Percentiles rank a stretch among this genome's conserved stretches.
Evolutionary conservation across 2,113 vertebrate species (phyloP).

Genomic region (Saguinus midas): DNA sequence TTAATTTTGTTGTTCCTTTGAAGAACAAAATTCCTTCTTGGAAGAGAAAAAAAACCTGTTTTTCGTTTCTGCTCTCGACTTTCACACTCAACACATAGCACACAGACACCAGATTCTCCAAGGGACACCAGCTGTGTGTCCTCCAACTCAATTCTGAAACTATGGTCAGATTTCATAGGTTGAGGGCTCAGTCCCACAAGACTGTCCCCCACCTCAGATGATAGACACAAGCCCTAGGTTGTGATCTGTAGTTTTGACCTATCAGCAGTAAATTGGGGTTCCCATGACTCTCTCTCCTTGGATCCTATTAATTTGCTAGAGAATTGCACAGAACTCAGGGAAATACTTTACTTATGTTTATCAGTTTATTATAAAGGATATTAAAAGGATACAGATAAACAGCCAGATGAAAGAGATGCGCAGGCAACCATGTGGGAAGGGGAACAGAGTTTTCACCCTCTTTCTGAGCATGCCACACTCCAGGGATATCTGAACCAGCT

Average conservation of each 20-base stretch:
- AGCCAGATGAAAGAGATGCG: not conserved
- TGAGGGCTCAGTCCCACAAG: not conserved
- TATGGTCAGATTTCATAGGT: not conserved
- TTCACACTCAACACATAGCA: not conserved
- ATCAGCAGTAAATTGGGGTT: not conserved
- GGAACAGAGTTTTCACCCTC: not conserved
- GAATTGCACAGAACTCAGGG: not conserved
- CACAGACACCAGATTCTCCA: not conserved
- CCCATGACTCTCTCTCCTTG: not conserved
- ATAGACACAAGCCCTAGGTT: not conserved
- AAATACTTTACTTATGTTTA: not conserved
- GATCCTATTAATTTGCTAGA: not conserved
- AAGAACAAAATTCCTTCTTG: not conserved
- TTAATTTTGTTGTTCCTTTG: not conserved
- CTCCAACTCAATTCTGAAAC: not conserved
- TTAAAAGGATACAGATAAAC: not conserved
- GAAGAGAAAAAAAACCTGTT: not conserved
- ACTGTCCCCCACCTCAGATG: not conserved
- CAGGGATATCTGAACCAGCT: not conserved
- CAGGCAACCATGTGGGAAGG: not conserved
- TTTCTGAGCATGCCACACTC: not conserved
- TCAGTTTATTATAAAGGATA: not conserved
- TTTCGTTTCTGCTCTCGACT: not conserved
- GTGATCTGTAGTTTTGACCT: not conserved
- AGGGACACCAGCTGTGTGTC: not conserved